Evolutionary conservation across 2,113 vertebrate species (phyloP), one percentile per base, ranked within the genome.

Genomic region (Steatornis caripensis): DNA sequence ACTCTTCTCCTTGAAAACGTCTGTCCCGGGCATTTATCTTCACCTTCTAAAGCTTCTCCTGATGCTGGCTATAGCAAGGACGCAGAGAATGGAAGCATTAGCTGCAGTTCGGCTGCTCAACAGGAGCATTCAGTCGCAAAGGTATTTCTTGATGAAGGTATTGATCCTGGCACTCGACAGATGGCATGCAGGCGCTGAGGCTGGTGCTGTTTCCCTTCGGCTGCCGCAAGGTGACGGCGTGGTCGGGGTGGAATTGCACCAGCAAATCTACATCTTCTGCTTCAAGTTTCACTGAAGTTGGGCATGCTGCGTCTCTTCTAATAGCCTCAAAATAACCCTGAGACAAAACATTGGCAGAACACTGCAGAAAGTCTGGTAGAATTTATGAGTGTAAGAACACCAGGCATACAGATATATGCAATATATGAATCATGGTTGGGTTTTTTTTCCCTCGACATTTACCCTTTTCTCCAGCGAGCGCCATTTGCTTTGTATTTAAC

Each of bases 141-240:
- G 4, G 23, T 30, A 11, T 74, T 72, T 78, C 60, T 95, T 74
- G 14, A 10, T 30, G 85, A 65, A 79, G 92, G 30, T 77, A 72
- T 26, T 3, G 43, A 74, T 84, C 46, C 65, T 65, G 75, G 66
- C 70, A 45, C 48, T 55, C 51, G 46, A 11, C 17, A 92, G 41
- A 29, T 2, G 10, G 58, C 77, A 71, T 2, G 1, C 12, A n/a
- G 77, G 45, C 2, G 0, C 1, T 51, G 75, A 60, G 70, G 48
- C 34, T 3, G 5, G 12, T 34, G 54, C 32, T 0, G 0, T 26
- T 87, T 85, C 46, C 46, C 49, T 89, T 61, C 41, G 78, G 70
- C 64, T 8, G 2, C 37, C 2, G 1, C 49, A 55, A 86, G 58
- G 79, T 58, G 82, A 83, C 0, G 2, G 29, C 0, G 0, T 49